Base-by-base conservation (phyloP, 2,113 vertebrate genomes). In the Gasterosteus nipponicus region DNA sequence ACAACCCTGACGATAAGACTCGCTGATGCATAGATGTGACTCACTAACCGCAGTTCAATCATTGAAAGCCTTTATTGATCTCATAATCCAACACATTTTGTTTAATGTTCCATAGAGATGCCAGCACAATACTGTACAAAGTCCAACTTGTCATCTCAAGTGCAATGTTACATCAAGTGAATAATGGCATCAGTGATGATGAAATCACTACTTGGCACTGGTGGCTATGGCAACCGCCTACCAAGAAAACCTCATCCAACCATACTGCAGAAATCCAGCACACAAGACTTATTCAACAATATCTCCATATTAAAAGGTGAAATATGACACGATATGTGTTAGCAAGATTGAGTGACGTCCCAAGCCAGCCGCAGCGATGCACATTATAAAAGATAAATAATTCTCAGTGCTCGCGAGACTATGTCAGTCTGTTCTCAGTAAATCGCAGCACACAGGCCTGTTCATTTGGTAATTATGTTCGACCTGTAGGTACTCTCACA, bases 401-500 rank as follows among this genome's bases (percentile, higher is more conserved):
- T 63, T 80, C 59, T 65, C 35, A 41, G 18, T 31, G 33, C 56
- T 61, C 65, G 44, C 44, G 75, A 80, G 65, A 76, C 67, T 58
- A 39, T 66, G 42, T 79, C 46, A 57, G 68, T 75, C 65, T 76
- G 80, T 51, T 73, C 66, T 69, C 29, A 59, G 67, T 75, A 73
- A 78, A 62, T 75, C 51, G 6, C 69, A 80, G 72, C 82, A 87
- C 79, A 87, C 81, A 72, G 73, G 51, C 42, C 59, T 76, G 85
- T 89, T 87, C 63, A 71, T 77, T 77, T 84, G 39, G 59, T 84
- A 81, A 92, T 80, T 77, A 74, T 44, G 61, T 73, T 65, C 79
- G 87, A 90, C 84, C 89, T 79, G 84, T 73, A 81, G 62, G 77
- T 81, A 83, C 80, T 85, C n/a, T n/a, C 81, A 82, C 66, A 33